Percentiles rank a stretch among this genome's conserved stretches.
Evolutionary conservation across 2,888 invertebrate genomes (phyloP).

Genomic region (Heteromurus nitidus): DNA sequence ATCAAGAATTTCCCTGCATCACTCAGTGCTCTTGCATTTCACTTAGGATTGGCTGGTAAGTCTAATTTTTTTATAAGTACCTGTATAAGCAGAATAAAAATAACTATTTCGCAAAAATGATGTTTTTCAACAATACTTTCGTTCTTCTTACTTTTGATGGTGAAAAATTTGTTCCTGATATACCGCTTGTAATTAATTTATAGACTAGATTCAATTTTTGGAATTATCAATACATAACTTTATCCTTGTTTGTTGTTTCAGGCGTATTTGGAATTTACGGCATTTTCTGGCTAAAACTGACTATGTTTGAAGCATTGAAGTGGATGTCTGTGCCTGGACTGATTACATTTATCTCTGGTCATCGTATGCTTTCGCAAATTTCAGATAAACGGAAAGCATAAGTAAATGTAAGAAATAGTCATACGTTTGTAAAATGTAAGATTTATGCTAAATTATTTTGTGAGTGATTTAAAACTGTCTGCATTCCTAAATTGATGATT

Average conservation of each 20-base stretch:
- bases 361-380: constrained; percentile 89
- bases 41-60: constrained; percentile 88
- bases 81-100: not conserved
- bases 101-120: constrained; percentile 55
- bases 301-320: constrained; percentile 97
- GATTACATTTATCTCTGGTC: constrained; percentile 94
- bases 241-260: constrained; percentile 76
- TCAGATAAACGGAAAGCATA: constrained; percentile 77
- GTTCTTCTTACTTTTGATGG: constrained; percentile 69
- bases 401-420: not conserved
- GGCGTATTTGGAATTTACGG: constrained; percentile 91
- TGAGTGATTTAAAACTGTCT: constrained; percentile 14
- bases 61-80: constrained; percentile 52
- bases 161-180: constrained; percentile 52
- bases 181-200: not conserved
- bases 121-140: constrained; percentile 70
- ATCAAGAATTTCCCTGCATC: constrained; percentile 87
- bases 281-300: constrained; percentile 92
- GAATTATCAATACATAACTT: constrained; percentile 47
- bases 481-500: constrained; percentile 19
- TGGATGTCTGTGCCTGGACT: constrained; percentile 90
- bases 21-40: constrained; percentile 90
- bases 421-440: not conserved
- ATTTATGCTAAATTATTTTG: constrained; percentile 5
- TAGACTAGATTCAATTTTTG: not conserved